Conservation (phyloP, 2,113 vertebrate species). For the Rana temporaria region DNA sequence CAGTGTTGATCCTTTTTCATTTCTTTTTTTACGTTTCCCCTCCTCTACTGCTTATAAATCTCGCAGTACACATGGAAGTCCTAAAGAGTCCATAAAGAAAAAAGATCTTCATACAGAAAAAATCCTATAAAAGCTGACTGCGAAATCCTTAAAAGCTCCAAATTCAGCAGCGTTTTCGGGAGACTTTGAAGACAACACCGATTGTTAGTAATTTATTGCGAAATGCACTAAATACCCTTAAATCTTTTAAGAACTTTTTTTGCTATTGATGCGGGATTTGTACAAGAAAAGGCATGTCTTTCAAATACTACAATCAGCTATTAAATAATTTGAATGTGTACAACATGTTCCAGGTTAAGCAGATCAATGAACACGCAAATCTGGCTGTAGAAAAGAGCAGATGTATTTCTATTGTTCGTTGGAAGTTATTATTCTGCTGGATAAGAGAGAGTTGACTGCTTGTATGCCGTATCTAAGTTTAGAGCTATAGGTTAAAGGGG, state of each 20-base stretch:
- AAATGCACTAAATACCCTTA: background rate
- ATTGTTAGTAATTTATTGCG: background rate
- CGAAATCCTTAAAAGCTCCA: background rate
- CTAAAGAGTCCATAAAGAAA: slow-evolving; percentile 37
- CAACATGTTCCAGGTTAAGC: background rate
- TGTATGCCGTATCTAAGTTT: no score
- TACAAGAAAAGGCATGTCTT: slow-evolving; percentile 16
- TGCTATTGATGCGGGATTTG: slow-evolving; percentile 2
- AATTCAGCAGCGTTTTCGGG: background rate
- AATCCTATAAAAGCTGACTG: background rate
- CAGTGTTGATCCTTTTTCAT: background rate
- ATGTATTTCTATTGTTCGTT: no score
- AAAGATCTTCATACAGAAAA: slow-evolving; percentile 4
- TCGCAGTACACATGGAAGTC: slow-evolving; percentile 15
- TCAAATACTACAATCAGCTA: background rate
- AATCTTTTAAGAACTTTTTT: background rate
- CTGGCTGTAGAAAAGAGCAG: no score
- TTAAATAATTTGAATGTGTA: background rate
- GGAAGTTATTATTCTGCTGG: no score
- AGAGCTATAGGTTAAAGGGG: no score
- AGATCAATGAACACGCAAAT: no score
- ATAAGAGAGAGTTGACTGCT: no score
- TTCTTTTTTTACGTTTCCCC: slow-evolving; percentile 5
- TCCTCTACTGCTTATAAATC: slow-evolving; percentile 28
- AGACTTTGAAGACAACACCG: background rate